Evolutionary conservation across 2,797 vertebrate genomes (phyloP).

Genomic region (Crypturellus tataupa): DNA sequence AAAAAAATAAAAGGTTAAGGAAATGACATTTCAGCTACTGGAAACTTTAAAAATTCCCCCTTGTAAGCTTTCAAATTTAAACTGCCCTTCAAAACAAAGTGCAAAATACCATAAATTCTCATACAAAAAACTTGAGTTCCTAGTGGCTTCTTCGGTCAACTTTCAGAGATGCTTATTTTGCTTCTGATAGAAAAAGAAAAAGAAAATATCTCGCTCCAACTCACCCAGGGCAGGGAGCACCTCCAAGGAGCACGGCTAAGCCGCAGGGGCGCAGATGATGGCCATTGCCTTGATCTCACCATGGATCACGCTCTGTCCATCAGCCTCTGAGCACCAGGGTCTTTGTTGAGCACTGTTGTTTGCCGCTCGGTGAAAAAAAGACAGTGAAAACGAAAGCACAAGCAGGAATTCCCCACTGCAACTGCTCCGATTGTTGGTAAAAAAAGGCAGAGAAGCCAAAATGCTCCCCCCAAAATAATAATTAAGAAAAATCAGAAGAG

Average conservation of each 20-base stretch:
- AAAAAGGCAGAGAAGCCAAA: not conserved
- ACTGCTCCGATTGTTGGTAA: fast-evolving
- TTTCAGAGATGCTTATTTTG: not conserved
- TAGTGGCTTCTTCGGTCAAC: not conserved
- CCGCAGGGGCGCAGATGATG: fast-evolving
- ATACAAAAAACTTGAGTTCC: not conserved
- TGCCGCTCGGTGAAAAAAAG: fast-evolving
- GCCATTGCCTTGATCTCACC: not conserved
- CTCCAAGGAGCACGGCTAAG: not conserved
- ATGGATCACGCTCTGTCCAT: fast-evolving
- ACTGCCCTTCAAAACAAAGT: not conserved
- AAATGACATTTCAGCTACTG: not conserved
- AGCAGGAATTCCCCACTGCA: not conserved
- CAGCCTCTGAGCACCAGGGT: fast-evolving
- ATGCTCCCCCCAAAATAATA: not conserved
- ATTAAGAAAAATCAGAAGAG: not conserved
- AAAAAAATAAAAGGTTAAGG: not conserved
- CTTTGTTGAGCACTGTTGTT: fast-evolving
- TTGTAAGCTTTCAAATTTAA: not conserved
- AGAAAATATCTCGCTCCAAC: not conserved
- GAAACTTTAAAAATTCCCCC: not conserved
- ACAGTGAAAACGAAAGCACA: conserved; percentile 46
- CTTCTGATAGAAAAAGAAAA: not conserved
- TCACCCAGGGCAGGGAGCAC: not conserved
- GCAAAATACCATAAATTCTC: not conserved